Evolutionary conservation across 2,888 invertebrate genomes (phyloP), one percentile per base, ranked within the genome.

Genomic region (Apantesis nais): DNA sequence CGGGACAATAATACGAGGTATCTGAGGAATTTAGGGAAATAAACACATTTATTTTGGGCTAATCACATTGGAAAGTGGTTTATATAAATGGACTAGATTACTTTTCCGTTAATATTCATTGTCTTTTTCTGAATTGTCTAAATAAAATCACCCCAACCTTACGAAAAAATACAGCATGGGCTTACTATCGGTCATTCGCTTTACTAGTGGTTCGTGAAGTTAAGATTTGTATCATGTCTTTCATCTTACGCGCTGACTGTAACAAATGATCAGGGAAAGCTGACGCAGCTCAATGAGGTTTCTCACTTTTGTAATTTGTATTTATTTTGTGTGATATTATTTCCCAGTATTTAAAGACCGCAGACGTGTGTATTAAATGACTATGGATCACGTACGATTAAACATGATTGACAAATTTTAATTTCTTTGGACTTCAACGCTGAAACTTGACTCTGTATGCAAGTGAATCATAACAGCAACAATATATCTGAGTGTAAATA

Each of bases 181-280:
- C 68, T 52, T 68, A 73, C 62, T 74, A 78, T 72, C 76, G 62
- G 52, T 29, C 78, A n/a, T n/a, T 78, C 85, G 84, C 80, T 84
- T 88, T 88, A 85, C 84, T 88, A 92, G 88, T 90, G 92, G 89
- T 84, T 86, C 92, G 92, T 92, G 92, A 92, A 92, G 90, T 88
- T 87, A 85, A 88, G 89, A 90, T 90, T 91, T 91, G 91, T 92
- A 89, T 89, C 88, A 85, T 84, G 86, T 89, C 91, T 93, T 93
- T 93, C 92, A 93, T 93, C 92, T 90, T 87, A 88, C 89, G 90
- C 93, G 90, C 84, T 85, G 89, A 89, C 93, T 92, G 91, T 93
- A 88, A 93, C 91, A 92, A 92, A 93, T 90, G 90, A 90, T 88
- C 79, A 74, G 75, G 63, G 85, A 85, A 75, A 66, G 73, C 73